Evolutionary conservation across 2,113 vertebrate genomes (phyloP), one percentile per base, ranked within the genome.

Genomic region (Chauna torquata): DNA sequence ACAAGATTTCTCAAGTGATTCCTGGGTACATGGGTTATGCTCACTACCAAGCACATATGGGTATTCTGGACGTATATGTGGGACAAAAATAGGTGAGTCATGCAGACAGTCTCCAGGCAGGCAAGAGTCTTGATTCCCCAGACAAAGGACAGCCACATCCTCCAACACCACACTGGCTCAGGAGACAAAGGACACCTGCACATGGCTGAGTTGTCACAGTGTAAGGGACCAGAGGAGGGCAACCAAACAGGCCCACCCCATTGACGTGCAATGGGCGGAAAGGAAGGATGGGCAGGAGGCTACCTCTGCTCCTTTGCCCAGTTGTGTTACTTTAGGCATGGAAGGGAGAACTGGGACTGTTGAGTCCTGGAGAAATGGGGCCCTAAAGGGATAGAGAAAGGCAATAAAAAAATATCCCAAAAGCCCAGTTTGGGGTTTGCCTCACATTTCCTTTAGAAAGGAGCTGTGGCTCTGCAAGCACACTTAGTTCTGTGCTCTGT

Each of bases 141-240:
- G 18, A 57, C 4, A 52, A 69, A 65, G 40, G 50, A 70, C 12
- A 66, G 4, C 4, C 10, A 38, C 30, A 57, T 25, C 50, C 23
- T 57, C 23, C 82, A 85, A 9, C 2, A 5, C 32, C 0, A 0
- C 6, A 34, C 20, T 11, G 14, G 32, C 32, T 57, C 44, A 65
- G 69, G 81, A 36, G 57, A 25, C 54, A 72, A 45, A 80, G 36
- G 52, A 27, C 9, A 58, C 19, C 9, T 55, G 75, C 36, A 15
- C 19, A 3, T 4, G 10, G 70, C 44, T 38, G 57, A 44, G 12
- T 27, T 57, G n/a, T 57, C 58, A 25, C 54, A 18, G 3, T 17
- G 40, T 7, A 30, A 34, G 20, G 27, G 55, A 82, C 28, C 16
- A 65, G 74, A 82, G 69, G 64, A 59, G 16, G 79, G 75, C 52